phyloP scores from a whole-genome alignment of 2,113 vertebrate genomes.

The Labeo rohita region DNA sequence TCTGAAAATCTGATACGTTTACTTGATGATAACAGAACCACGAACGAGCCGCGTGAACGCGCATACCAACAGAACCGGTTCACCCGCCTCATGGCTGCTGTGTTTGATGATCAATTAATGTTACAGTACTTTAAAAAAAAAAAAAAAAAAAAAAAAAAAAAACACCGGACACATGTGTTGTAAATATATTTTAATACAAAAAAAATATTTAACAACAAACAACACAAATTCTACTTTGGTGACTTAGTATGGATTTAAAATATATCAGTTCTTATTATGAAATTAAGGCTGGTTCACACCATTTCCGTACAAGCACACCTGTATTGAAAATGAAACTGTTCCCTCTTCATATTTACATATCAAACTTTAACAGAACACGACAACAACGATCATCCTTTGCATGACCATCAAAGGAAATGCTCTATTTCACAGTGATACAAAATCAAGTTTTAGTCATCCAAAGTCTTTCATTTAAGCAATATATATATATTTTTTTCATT shows the following conservation, averaged over 20 bases:
- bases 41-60: not conserved
- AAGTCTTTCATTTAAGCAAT: not conserved
- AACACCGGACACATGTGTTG: not conserved
- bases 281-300: conserved; percentile 28
- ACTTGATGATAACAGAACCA: not conserved
- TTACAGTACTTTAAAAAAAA: not conserved
- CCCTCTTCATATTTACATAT: not conserved
- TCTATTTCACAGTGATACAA: conserved; percentile 3
- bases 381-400: conserved; percentile 1
- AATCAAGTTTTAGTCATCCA: conserved; percentile 25
- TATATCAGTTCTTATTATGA: conserved; percentile 20
- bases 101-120: not conserved
- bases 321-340: not conserved
- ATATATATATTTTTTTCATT: not conserved
- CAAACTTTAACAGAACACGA: not conserved
- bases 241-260: conserved; percentile 20
- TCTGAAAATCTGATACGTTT: not conserved
- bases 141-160: not conserved
- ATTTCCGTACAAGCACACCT: not conserved
- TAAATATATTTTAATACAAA: conserved; percentile 45
- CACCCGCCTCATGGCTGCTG: too few species aligned
- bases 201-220: not conserved
- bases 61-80: conserved; percentile 13
- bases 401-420: not conserved
- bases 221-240: conserved; percentile 18